Evolutionary conservation across 2,888 invertebrate genomes (phyloP), one percentile per base, ranked within the genome.

Genomic region (Omphaloscelis lunosa): DNA sequence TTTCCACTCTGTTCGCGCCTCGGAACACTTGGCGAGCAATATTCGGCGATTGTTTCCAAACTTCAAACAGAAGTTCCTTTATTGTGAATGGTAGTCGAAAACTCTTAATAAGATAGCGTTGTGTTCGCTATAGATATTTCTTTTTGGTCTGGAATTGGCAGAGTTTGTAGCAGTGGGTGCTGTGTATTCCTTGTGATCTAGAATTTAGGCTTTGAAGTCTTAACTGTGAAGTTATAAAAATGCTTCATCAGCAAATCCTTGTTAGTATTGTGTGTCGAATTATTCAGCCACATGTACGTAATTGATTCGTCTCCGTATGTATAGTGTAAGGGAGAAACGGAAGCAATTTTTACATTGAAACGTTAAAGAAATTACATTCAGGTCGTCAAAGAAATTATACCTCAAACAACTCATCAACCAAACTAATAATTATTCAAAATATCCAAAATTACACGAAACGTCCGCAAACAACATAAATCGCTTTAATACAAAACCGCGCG

Each of bases 21-120:
- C 82, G 72, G 71, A 82, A 72, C 83, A 87, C 87, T 87, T 72
- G 82, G 80, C 69, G 79, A 79, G 82, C 88, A 86, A 88, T 89
- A 89, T 89, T 89, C 78, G 85, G 79, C 79, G 80, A 87, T 85
- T 87, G 88, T 88, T 82, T 83, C 70, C 68, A 77, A 89, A 88
- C 80, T 89, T 85, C 77, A 72, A 81, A 84, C 76, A 85, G 75
- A 87, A 86, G 85, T 89, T 88, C 62, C 77, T 65, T 79, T 78
- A 83, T 78, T 84, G 87, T 85, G 86, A 79, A 84, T 78, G 77
- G 84, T 67, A 75, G 79, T 63, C 63, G 79, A 81, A 77, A 86
- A 82, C 78, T 88, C 83, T 83, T 86, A 85, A 87, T 89, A 87
- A 84, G 78, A 86, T 83, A 81, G 75, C 77, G 67, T 73, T 71